Evolutionary conservation across 2,888 invertebrate species (phyloP).

Genomic region (Calameuta filiformis): DNA sequence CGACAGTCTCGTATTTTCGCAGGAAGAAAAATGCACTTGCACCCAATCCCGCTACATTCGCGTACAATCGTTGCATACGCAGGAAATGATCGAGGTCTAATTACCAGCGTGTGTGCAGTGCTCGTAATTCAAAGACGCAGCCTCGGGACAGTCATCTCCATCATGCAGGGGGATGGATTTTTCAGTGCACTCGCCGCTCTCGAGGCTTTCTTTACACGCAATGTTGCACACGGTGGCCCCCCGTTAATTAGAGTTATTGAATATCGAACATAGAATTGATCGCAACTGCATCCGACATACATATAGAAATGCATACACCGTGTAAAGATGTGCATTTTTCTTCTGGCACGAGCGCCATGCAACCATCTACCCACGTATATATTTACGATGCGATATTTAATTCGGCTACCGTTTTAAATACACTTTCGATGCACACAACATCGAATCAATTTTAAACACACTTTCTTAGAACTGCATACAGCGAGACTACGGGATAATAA

Average conservation of each 20-base stretch:
- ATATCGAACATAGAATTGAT: slow-evolving; percentile 34
- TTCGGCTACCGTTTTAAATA: neutral
- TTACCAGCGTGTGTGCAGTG: slow-evolving; percentile 10
- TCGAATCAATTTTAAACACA: neutral
- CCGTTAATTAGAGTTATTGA: slow-evolving; percentile 33
- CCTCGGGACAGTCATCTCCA: slow-evolving; percentile 15
- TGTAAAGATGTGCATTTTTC: neutral
- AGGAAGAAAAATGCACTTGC: neutral
- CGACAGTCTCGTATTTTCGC: neutral
- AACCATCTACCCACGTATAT: neutral
- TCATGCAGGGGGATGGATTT: slow-evolving; percentile 4
- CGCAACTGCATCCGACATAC: slow-evolving; percentile 1
- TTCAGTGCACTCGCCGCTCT: neutral
- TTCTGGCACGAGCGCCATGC: neutral
- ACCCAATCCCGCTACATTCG: neutral
- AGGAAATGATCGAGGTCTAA: slow-evolving; percentile 10
- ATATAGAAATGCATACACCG: neutral
- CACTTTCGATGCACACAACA: neutral
- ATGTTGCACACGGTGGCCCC: neutral
- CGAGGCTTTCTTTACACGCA: neutral
- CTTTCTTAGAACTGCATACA: neutral
- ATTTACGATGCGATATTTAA: neutral
- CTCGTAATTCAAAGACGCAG: slow-evolving; percentile 14
- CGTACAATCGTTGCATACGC: slow-evolving; percentile 2
- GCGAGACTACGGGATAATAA: neutral